phyloP scores from a whole-genome alignment of 2,888 invertebrate genomes.

The Acleris cristana region DNA sequence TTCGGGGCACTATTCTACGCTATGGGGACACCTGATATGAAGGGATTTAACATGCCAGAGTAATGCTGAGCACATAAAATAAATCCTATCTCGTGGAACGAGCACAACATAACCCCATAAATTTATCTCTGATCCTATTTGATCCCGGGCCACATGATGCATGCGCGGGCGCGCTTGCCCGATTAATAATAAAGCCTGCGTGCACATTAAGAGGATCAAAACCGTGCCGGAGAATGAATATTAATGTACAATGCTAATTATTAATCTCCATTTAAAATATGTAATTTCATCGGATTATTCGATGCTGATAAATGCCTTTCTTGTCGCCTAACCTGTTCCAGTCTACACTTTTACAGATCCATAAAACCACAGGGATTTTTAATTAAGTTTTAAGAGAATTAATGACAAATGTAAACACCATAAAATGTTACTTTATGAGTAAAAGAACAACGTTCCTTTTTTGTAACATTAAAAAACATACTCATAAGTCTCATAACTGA shows the following conservation, averaged over 20 bases:
- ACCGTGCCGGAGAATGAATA: slow-evolving; percentile 26
- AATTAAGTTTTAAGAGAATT: background rate
- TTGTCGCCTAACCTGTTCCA: too few species aligned
- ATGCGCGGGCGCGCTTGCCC: slow-evolving; percentile 40
- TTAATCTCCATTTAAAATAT: slow-evolving; percentile 9
- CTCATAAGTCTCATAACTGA: slow-evolving; percentile 36
- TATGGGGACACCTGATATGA: slow-evolving; percentile 43
- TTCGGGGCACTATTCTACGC: slow-evolving; percentile 37
- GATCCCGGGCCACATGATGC: slow-evolving; percentile 46
- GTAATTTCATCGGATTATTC: too few species aligned
- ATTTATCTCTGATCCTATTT: slow-evolving; percentile 48
- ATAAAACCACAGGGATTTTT: background rate
- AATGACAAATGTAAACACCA: background rate
- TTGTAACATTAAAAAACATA: slow-evolving; percentile 25
- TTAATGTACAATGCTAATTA: slow-evolving; percentile 29
- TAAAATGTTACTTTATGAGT: slow-evolving; percentile 14
- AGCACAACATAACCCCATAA: slow-evolving; percentile 42
- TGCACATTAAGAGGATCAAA: slow-evolving; percentile 37
- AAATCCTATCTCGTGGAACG: slow-evolving; percentile 26
- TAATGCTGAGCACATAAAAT: slow-evolving; percentile 32
- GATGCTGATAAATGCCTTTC: too few species aligned
- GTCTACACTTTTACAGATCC: too few species aligned
- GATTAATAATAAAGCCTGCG: slow-evolving; percentile 45
- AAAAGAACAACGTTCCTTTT: slow-evolving; percentile 2
- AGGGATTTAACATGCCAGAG: slow-evolving; percentile 30